A percentile compares a stretch with the other conserved stretches of the same genome.
Conservation (phyloP, 2,888 invertebrate species). For the Nymphalis urticae region DNA sequence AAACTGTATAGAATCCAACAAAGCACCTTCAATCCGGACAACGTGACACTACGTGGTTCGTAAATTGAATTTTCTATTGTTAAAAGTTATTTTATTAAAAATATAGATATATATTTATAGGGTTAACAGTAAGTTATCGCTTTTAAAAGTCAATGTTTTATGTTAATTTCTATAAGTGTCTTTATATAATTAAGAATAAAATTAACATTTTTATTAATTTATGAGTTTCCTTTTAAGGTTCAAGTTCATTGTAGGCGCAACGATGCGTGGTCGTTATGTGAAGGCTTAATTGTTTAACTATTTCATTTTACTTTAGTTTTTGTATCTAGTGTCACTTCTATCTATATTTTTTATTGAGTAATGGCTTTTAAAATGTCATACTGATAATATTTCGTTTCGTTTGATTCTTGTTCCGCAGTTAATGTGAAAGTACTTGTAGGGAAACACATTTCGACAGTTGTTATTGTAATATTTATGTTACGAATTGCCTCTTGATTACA, state of each 20-base stretch:
- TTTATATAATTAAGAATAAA: slow-evolving; percentile 28
- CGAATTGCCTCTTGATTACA: slow-evolving; percentile 45
- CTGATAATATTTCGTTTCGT: slow-evolving; percentile 11
- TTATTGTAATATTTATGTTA: slow-evolving; percentile 34
- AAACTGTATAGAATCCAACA: background rate
- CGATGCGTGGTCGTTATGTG: slow-evolving; percentile 28
- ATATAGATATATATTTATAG: background rate
- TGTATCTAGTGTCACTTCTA: slow-evolving; percentile 5
- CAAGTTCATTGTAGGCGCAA: slow-evolving; percentile 31
- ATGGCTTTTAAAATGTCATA: slow-evolving; percentile 17
- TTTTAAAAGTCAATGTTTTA: slow-evolving; percentile 19
- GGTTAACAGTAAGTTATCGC: slow-evolving; percentile 12
- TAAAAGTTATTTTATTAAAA: slow-evolving; percentile 1
- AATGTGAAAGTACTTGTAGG: slow-evolving; percentile 5
- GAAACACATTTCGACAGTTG: slow-evolving; percentile 17
- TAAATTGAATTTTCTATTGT: background rate
- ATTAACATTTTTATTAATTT: slow-evolving; percentile 43
- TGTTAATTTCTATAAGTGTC: slow-evolving; percentile 11
- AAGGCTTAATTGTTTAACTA: slow-evolving; percentile 15
- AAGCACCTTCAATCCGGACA: background rate
- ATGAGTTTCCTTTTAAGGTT: slow-evolving; percentile 33
- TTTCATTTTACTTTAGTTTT: slow-evolving; percentile 4
- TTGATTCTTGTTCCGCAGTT: background rate
- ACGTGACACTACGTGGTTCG: background rate
- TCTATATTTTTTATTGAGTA: slow-evolving; percentile 6